Evolutionary conservation across 2,113 vertebrate species (phyloP).

Genomic region (Hemibagrus wyckioides): DNA sequence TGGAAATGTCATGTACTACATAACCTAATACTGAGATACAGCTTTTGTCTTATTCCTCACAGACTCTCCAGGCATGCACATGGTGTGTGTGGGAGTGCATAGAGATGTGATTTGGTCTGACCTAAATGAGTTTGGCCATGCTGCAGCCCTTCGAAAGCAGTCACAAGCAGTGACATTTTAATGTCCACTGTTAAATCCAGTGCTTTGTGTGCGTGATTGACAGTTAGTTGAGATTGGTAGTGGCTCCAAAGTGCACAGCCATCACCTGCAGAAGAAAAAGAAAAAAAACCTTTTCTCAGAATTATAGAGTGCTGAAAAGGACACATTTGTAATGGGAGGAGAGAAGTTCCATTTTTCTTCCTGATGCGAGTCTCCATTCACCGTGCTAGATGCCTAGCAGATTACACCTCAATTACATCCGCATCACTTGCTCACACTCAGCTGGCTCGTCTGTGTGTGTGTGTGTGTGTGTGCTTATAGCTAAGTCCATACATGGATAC

Average conservation of each 20-base stretch:
- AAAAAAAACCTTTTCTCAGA: conserved; percentile 23
- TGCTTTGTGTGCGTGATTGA: conserved; percentile 43
- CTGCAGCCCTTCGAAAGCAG: conserved; percentile 12
- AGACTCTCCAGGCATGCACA: neutral
- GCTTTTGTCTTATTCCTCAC: neutral
- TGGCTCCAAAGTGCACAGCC: conserved; percentile 35
- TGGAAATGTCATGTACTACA: neutral
- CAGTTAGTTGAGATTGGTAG: conserved; percentile 29
- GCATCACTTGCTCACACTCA: conserved; percentile 20
- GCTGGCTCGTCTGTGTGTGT: conserved; percentile 8
- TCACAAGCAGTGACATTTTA: conserved; percentile 44
- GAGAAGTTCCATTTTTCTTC: conserved; percentile 45
- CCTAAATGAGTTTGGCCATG: conserved; percentile 1
- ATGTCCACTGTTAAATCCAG: conserved; percentile 32
- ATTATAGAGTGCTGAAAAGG: conserved; percentile 42
- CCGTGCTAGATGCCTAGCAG: conserved; percentile 35
- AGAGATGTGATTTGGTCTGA: conserved; percentile 2
- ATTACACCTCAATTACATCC: conserved; percentile 46
- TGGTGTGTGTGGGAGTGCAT: neutral
- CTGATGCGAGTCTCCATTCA: conserved; percentile 39
- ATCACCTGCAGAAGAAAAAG: conserved; percentile 9
- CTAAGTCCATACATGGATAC: too few relatives aligned
- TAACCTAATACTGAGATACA: neutral
- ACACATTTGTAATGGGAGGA: conserved; percentile 42
- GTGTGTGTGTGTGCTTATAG: neutral